A percentile compares a stretch with the other conserved stretches of the same genome.
Conservation (phyloP, 2,113 vertebrate genomes). For the Cygnus buccinator region DNA sequence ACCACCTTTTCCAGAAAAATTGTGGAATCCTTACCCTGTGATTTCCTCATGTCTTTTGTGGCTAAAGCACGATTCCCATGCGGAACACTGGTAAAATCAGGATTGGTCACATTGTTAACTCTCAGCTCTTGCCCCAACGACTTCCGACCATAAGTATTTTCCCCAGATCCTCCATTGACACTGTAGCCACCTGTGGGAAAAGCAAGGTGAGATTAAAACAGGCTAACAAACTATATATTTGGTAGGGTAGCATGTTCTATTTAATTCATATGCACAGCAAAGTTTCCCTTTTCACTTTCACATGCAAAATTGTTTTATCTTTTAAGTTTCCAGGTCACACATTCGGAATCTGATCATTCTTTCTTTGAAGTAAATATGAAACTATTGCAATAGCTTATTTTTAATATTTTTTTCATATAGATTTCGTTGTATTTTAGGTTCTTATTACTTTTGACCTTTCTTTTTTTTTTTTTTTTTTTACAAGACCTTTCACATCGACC, state of each 20-base stretch:
- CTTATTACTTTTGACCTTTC: neutral
- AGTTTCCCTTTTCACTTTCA: neutral
- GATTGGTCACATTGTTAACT: constrained; percentile 94
- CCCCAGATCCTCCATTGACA: constrained; percentile 93
- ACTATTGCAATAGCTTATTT: neutral
- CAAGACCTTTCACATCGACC: neutral
- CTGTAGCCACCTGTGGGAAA: constrained; percentile 89
- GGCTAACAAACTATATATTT: neutral
- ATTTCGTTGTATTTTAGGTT: neutral
- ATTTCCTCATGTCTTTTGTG: constrained; percentile 99
- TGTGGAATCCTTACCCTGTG: constrained; percentile 86
- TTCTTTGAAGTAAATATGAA: neutral
- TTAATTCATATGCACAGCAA: neutral
- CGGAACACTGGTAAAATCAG: constrained; percentile 95
- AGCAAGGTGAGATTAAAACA: neutral
- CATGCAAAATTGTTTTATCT: neutral
- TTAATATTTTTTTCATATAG: neutral
- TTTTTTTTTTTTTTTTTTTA: neutral
- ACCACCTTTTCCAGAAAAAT: neutral
- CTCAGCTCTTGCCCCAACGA: constrained; percentile 99
- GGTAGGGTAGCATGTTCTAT: neutral
- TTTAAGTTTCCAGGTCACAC: neutral
- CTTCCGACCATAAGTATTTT: constrained; percentile 99
- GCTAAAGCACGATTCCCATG: constrained; percentile 99
- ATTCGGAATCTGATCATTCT: neutral